Percentiles rank a stretch among this genome's conserved stretches.
Conservation (phyloP, 1,140 invertebrate species). For the Drosophila santomea region DNA sequence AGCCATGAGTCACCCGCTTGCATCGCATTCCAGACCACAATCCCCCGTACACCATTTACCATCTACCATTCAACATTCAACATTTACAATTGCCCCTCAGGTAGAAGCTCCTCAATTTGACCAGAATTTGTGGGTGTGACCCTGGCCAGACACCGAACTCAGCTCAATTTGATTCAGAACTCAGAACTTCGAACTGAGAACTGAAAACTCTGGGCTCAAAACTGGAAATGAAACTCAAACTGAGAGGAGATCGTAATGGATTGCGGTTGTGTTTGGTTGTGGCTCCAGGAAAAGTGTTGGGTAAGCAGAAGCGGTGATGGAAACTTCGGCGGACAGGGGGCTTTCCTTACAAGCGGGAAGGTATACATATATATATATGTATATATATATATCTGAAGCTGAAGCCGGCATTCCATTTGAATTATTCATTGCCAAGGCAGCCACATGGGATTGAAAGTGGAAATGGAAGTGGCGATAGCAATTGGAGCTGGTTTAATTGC, state of each 20-base stretch:
- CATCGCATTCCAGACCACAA: slow-evolving; percentile 16
- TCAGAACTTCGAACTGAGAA: background rate
- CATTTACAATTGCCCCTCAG: background rate
- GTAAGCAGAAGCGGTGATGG: slow-evolving; percentile 19
- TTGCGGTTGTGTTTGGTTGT: slow-evolving; percentile 20
- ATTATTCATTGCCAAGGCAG: slow-evolving; percentile 38
- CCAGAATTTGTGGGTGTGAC: slow-evolving; percentile 45
- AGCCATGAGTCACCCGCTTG: slow-evolving; percentile 20
- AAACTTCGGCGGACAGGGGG: background rate
- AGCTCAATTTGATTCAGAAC: slow-evolving; percentile 6
- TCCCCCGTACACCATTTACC: background rate
- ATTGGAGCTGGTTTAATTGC: slow-evolving; percentile 45
- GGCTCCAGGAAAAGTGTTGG: slow-evolving; percentile 25
- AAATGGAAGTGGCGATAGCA: slow-evolving; percentile 23
- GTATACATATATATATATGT: background rate
- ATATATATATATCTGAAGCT: slow-evolving; percentile 1
- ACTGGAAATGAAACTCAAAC: slow-evolving; percentile 5
- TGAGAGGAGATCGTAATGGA: slow-evolving; percentile 35
- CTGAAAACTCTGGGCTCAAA: background rate
- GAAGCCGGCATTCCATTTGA: slow-evolving; percentile 42
- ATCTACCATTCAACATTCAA: background rate
- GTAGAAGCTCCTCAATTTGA: slow-evolving; percentile 16
- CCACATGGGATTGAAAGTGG: slow-evolving; percentile 23
- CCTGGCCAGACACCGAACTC: slow-evolving; percentile 11
- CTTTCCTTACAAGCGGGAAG: background rate